Percentiles rank a stretch among this genome's conserved stretches.
These are phyloP conservation scores for Diarsia brunnea DNA, from an alignment of 2,888 invertebrate genomes.

Conservation along the genomic window DNA sequence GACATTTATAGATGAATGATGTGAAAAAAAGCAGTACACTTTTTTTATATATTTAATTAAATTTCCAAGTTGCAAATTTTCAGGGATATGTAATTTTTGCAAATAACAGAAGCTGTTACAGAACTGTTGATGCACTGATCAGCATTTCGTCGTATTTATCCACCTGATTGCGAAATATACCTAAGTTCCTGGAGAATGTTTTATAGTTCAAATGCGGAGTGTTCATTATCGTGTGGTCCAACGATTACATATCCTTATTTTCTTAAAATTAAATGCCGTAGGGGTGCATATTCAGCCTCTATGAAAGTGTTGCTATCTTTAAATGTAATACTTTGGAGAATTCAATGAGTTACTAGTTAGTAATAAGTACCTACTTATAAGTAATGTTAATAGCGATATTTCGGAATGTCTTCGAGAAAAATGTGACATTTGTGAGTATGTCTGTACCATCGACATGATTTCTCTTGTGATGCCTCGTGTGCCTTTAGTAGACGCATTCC, in stretches of 20 bases:
- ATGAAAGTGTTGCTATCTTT: slow-evolving; percentile 12
- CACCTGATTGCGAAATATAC: slow-evolving; percentile 24
- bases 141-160: slow-evolving; percentile 50
- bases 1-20: not conserved
- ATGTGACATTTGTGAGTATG: slow-evolving; percentile 17
- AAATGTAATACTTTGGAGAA: slow-evolving; percentile 11
- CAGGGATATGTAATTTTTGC: slow-evolving; percentile 12
- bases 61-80: not conserved
- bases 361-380: no score
- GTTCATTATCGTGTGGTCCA: slow-evolving; percentile 1
- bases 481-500: slow-evolving; percentile 74
- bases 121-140: not conserved
- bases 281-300: slow-evolving; percentile 7
- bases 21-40: slow-evolving; percentile 8
- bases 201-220: slow-evolving; percentile 15
- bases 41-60: not conserved
- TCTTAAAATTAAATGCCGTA: slow-evolving; percentile 1
- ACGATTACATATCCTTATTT: slow-evolving; percentile 22
- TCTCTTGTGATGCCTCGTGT: slow-evolving; percentile 53
- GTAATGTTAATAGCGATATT: slow-evolving; percentile 12
- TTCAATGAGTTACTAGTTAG: slow-evolving; percentile 34
- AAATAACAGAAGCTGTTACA: not conserved
- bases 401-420: slow-evolving; percentile 40
- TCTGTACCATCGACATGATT: slow-evolving; percentile 25
- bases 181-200: slow-evolving; percentile 7